A percentile compares a stretch with the other conserved stretches of the same genome.
These are phyloP conservation scores for Harpegnathos saltator DNA, from an alignment of 1,140 invertebrate species.

Conservation along the genomic window DNA sequence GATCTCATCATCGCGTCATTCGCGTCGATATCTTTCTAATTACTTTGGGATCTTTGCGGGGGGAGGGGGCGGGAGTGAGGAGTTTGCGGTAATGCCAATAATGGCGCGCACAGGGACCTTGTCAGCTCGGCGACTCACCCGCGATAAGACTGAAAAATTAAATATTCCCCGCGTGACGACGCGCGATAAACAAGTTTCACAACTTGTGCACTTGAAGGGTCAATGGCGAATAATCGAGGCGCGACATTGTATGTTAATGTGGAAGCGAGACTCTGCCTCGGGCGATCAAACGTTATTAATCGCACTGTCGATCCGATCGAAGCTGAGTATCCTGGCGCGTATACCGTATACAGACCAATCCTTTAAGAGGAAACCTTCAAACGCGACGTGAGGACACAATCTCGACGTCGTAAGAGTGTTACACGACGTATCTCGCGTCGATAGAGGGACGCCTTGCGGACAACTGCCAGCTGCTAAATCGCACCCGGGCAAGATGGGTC, in stretches of 20 bases:
- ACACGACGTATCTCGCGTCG: neutral
- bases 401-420: neutral
- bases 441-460: neutral
- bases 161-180: no score
- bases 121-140: no score
- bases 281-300: neutral
- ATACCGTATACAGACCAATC: neutral
- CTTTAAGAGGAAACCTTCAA: neutral
- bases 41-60: no score
- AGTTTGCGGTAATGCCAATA: neutral
- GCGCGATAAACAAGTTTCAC: no score
- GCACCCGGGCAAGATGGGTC: neutral
- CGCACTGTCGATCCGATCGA: neutral
- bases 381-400: neutral
- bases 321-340: neutral
- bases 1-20: no score
- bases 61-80: no score
- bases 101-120: neutral
- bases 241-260: no score
- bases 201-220: no score
- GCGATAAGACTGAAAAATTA: no score
- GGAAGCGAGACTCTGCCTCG: no score
- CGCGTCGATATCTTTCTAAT: no score
- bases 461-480: neutral
- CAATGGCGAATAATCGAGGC: no score